Evolutionary conservation across 2,888 invertebrate genomes (phyloP).

Genomic region (Ennomos quercinarius): DNA sequence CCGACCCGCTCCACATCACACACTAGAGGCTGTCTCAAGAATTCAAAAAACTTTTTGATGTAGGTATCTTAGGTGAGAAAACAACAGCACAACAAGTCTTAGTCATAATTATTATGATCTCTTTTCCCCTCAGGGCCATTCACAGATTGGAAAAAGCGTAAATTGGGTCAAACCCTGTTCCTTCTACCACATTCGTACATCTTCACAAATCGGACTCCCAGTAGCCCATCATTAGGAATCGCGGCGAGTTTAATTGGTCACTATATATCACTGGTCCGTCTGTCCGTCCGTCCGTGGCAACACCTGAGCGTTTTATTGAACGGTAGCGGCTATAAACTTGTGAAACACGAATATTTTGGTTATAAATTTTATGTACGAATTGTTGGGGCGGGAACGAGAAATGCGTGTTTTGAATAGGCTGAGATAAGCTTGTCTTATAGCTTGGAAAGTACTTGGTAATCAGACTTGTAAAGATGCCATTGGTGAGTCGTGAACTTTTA

Average conservation of each 20-base stretch:
- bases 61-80: too few species aligned
- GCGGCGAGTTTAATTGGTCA: conserved; percentile 75
- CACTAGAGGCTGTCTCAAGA: too few species aligned
- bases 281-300: conserved; percentile 55
- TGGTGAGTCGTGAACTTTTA: too few species aligned
- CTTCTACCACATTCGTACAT: conserved; percentile 39
- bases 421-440: too few species aligned
- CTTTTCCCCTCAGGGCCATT: too few species aligned
- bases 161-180: neutral
- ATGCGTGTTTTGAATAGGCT: neutral
- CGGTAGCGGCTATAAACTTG: conserved; percentile 79
- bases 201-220: conserved; percentile 44
- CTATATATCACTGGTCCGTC: conserved; percentile 72
- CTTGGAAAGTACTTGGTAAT: too few species aligned
- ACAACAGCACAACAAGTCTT: too few species aligned
- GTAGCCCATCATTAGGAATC: conserved; percentile 78
- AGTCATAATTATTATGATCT: too few species aligned
- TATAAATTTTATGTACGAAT: conserved; percentile 45
- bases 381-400: conserved; percentile 25
- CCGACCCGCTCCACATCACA: too few species aligned
- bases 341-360: conserved; percentile 68
- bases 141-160: neutral
- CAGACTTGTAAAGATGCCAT: too few species aligned
- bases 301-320: conserved; percentile 65
- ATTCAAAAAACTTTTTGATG: too few species aligned